Evolutionary conservation across 2,113 vertebrate genomes (phyloP).

Genomic region (Leucopternis melanops): DNA sequence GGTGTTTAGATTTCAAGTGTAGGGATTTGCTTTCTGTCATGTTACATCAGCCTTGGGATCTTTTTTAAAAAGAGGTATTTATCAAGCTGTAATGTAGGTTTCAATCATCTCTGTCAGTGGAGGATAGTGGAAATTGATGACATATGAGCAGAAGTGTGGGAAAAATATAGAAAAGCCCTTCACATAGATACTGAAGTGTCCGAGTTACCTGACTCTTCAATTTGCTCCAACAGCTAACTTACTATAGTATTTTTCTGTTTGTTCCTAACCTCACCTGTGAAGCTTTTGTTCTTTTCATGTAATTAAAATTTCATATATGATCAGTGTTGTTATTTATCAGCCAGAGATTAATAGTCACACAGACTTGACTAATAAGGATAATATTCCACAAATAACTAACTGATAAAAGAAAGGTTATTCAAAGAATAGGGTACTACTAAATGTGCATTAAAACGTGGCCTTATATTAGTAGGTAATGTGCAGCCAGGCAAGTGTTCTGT

Average conservation of each 20-base stretch:
- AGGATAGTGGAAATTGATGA: not conserved
- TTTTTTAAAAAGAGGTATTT: not conserved
- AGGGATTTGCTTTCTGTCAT: not conserved
- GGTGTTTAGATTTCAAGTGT: not conserved
- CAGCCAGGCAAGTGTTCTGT: not conserved
- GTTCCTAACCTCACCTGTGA: not conserved
- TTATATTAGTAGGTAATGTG: not conserved
- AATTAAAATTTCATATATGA: not conserved
- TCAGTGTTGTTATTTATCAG: not conserved
- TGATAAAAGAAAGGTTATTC: not conserved
- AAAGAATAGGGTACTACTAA: not conserved
- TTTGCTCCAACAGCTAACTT: not conserved
- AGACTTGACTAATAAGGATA: not conserved
- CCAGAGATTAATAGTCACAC: not conserved
- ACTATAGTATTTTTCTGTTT: not conserved
- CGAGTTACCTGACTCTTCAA: not conserved
- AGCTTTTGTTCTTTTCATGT: not conserved
- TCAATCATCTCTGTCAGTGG: not conserved
- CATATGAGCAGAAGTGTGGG: not conserved
- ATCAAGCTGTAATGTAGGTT: not conserved
- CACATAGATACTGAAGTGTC: not conserved
- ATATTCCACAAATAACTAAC: not conserved
- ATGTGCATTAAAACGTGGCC: not conserved
- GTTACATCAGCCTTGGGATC: not conserved
- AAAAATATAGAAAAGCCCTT: not conserved